Base-by-base conservation (phyloP, 2,888 invertebrate genomes). In the Pyrocoelia pectoralis region DNA sequence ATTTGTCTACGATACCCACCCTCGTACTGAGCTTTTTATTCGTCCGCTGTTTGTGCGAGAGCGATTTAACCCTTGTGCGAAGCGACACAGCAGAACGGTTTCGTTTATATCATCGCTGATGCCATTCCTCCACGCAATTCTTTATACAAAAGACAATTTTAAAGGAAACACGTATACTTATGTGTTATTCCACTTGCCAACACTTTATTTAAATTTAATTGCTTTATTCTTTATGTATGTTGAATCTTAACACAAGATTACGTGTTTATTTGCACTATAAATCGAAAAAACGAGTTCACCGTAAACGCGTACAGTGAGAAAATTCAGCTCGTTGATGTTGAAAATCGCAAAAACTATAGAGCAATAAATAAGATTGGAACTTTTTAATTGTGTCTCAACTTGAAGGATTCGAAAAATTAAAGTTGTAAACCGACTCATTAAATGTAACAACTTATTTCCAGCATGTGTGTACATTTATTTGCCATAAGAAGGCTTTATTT, bases 1-100 rank as follows among this genome's bases (percentile, higher is more conserved):
- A 82, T 82, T 81, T 82, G 81, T 81, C 81, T 81, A 75, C 77
- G 61, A 60, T 65, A 65, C 61, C 65, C 65, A 61, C 65, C 65
- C 65, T 65, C 65, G 57, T 56, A 65, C 56, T 52, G 65, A 65
- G 65, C 65, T 65, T 65, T 65, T 65, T 65, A 65, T 65, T 65
- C 65, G 65, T 65, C 61, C 65, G 65, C 65, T 65, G 65, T 65
- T 65, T 65, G 65, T 65, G 65, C 65, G 60, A 65, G 56, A 65
- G 57, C 65, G 65, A 65, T 65, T 65, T 65, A 65, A 65, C 65
- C 65, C 65, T 65, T 65, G 65, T 65, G 65, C 57, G 61, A 61
- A 60, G 65, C 65, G 61, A 61, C 65, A 61, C 61, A 65, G 65
- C 65, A 61, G 65, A 65, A 65, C 65, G 65, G 65, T 65, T 65